Percentiles rank a stretch among this genome's conserved stretches.
Conservation (phyloP, 1,140 invertebrate species). For the Drosophila bocqueti region DNA sequence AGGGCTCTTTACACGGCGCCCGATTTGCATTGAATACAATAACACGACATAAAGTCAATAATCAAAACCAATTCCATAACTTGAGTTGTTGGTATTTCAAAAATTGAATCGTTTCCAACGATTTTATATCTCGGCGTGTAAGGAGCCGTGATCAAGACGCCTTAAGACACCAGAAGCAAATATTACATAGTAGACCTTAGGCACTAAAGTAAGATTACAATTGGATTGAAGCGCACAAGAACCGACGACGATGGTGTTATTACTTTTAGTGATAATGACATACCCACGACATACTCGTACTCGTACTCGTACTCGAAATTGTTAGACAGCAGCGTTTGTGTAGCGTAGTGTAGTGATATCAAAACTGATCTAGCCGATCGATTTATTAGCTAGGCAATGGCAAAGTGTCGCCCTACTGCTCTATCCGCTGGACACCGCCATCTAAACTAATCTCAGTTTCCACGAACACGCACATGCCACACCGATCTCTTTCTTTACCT, state of each 20-base stretch:
- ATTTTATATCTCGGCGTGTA: slow-evolving; percentile 16
- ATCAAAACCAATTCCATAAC: slow-evolving; percentile 1
- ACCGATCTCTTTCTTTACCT: slow-evolving; percentile 77
- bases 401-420: slow-evolving; percentile 1
- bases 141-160: slow-evolving; percentile 53
- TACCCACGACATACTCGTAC: slow-evolving; percentile 17
- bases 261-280: slow-evolving; percentile 40
- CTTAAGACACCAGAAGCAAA: slow-evolving; percentile 56
- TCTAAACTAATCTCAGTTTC: slow-evolving; percentile 36
- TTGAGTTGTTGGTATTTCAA: background rate
- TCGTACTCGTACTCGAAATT: slow-evolving; percentile 9
- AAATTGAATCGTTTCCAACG: background rate
- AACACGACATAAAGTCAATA: slow-evolving; percentile 6
- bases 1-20: slow-evolving; percentile 13
- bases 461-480: slow-evolving; percentile 44
- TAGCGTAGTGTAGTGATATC: slow-evolving; percentile 22
- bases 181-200: slow-evolving; percentile 34
- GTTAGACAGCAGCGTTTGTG: slow-evolving; percentile 20
- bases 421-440: slow-evolving; percentile 19
- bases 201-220: slow-evolving; percentile 30
- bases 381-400: slow-evolving; percentile 22
- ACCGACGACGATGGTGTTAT: slow-evolving; percentile 61
- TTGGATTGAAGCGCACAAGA: slow-evolving; percentile 56
- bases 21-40: slow-evolving; percentile 1
- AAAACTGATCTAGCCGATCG: slow-evolving; percentile 14